These are phyloP conservation scores for Strix uralensis DNA, from an alignment of 2,113 vertebrate species.

Conservation along the genomic window DNA sequence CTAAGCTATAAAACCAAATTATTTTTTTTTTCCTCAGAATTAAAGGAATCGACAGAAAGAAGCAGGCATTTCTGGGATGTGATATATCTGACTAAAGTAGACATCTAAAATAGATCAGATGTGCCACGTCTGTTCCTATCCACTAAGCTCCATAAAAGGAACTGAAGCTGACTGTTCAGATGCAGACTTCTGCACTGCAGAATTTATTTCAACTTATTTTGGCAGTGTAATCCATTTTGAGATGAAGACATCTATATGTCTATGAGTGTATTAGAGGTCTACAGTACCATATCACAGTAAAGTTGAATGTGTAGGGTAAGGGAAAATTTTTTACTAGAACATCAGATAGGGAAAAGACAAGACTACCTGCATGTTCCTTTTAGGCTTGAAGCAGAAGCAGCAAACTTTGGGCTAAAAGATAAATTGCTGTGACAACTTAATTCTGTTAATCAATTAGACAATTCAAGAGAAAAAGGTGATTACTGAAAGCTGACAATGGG, in stretches of 20 bases:
- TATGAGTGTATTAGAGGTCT: background rate
- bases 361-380: background rate
- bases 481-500: conserved; percentile 26
- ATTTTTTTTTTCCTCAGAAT: background rate
- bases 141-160: background rate
- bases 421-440: conserved; percentile 41
- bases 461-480: conserved; percentile 13
- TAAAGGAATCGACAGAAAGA: background rate
- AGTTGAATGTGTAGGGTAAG: background rate
- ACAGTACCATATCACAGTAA: background rate
- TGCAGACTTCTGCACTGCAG: background rate
- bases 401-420: background rate
- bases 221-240: background rate
- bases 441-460: conserved; percentile 53
- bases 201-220: conserved; percentile 13
- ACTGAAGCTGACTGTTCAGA: background rate
- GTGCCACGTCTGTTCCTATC: background rate
- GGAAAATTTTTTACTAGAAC: background rate
- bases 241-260: background rate
- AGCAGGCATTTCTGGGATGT: background rate
- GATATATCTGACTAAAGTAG: background rate
- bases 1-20: background rate
- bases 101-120: conserved; percentile 9
- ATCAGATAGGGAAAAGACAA: background rate
- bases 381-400: background rate